phyloP scores from a whole-genome alignment of 2,113 vertebrate genomes.

The Halichoeres trimaculatus region DNA sequence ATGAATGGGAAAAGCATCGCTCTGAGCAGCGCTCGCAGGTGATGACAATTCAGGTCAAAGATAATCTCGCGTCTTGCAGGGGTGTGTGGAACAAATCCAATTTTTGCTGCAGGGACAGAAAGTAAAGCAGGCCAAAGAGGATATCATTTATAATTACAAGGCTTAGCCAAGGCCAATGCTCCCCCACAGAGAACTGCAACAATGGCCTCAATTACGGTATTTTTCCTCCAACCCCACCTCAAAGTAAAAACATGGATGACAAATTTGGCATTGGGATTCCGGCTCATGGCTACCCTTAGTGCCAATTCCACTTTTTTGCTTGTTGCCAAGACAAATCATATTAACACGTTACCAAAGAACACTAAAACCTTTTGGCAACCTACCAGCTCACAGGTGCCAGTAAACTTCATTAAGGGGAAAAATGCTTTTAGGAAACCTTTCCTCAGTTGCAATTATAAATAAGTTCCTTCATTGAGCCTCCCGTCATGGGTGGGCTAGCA shows the following conservation, averaged over 20 bases:
- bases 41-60: constrained; percentile 80
- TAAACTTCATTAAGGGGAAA: constrained; percentile 79
- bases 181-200: constrained; percentile 75
- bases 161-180: constrained; percentile 75
- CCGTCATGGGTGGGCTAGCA: constrained; percentile 84
- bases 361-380: constrained; percentile 81
- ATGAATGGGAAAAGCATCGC: constrained; percentile 60
- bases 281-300: constrained; percentile 75
- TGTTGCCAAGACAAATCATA: constrained; percentile 86
- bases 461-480: constrained; percentile 79
- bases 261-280: constrained; percentile 80
- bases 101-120: constrained; percentile 74
- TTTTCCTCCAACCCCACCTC: constrained; percentile 71
- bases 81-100: constrained; percentile 80
- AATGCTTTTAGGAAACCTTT: constrained; percentile 83
- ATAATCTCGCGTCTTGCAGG: constrained; percentile 73
- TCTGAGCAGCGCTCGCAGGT: constrained; percentile 67
- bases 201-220: constrained; percentile 83
- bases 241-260: constrained; percentile 77
- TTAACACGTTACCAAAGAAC: constrained; percentile 82
- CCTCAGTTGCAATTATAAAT: constrained; percentile 83
- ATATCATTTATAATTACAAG: constrained; percentile 81
- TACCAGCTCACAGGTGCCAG: constrained; percentile 68
- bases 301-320: constrained; percentile 77
- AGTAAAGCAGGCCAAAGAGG: constrained; percentile 80